A percentile compares a stretch with the other conserved stretches of the same genome.
phyloP scores from a whole-genome alignment of 2,797 vertebrate genomes.

The Rhinophrynus dorsalis region DNA sequence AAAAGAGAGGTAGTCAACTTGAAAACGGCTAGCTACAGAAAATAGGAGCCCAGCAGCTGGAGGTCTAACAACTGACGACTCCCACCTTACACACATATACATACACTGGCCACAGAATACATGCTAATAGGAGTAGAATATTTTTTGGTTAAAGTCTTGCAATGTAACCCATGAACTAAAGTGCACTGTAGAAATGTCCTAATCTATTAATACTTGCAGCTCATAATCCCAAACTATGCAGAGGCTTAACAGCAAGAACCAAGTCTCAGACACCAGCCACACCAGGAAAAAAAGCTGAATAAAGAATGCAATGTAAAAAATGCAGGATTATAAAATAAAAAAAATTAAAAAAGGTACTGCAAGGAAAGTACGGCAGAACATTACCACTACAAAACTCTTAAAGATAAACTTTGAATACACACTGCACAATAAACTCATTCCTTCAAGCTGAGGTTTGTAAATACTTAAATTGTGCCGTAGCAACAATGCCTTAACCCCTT shows the following conservation, averaged over 20 bases:
- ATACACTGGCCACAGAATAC: no score
- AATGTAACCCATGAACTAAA: background rate
- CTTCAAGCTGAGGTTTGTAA: no score
- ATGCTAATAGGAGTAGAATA: no score
- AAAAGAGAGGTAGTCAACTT: no score
- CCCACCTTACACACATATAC: no score
- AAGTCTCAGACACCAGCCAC: background rate
- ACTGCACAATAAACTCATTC: no score
- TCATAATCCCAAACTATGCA: slow-evolving; percentile 34
- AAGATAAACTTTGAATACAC: no score
- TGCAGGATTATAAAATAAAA: background rate
- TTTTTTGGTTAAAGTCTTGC: background rate
- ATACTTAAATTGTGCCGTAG: no score
- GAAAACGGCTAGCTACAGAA: no score
- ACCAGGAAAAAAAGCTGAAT: background rate
- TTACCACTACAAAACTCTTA: background rate
- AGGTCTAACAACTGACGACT: no score
- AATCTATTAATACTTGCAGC: slow-evolving; percentile 36
- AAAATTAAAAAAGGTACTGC: background rate
- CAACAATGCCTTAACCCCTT: no score
- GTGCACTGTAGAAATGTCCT: slow-evolving; percentile 16
- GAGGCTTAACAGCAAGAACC: slow-evolving; percentile 8
- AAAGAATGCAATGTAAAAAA: background rate
- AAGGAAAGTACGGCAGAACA: background rate
- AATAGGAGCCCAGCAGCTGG: no score